Percentiles rank a stretch among this genome's conserved stretches.
Evolutionary conservation across 2,888 invertebrate genomes (phyloP).

Genomic region (Mactromeris polynyma): DNA sequence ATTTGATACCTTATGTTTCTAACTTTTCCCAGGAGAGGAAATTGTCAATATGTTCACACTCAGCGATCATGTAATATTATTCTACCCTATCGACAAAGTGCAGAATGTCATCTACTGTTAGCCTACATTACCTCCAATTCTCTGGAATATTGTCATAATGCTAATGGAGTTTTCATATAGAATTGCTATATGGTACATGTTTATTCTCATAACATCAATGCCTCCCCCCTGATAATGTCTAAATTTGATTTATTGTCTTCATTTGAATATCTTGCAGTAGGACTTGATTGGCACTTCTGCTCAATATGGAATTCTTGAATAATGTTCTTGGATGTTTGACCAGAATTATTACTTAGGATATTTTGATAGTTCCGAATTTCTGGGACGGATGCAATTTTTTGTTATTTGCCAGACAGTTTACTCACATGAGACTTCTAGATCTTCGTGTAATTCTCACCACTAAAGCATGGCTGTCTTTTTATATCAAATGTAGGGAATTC

Average conservation of each 20-base stretch:
- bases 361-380: neutral
- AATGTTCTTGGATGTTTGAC: neutral
- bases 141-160: neutral
- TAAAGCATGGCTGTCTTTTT: neutral
- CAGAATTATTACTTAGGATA: neutral
- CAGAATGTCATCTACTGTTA: neutral
- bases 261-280: slow-evolving; percentile 3
- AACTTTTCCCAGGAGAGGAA: neutral
- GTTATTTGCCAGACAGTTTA: neutral
- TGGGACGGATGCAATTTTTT: neutral
- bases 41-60: slow-evolving; percentile 12
- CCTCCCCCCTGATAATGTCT: neutral
- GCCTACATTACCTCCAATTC: neutral
- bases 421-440: neutral
- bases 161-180: slow-evolving; percentile 16
- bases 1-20: neutral
- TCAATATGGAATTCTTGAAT: neutral
- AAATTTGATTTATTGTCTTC: slow-evolving; percentile 5
- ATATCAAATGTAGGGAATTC: neutral
- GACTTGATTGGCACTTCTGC: slow-evolving; percentile 1
- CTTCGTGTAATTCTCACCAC: neutral
- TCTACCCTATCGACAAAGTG: neutral
- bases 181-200: neutral
- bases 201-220: neutral
- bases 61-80: neutral